Percentiles rank a stretch among this genome's conserved stretches.
These are phyloP conservation scores for Patella caerulea DNA, from an alignment of 2,888 invertebrate species.

Conservation along the genomic window DNA sequence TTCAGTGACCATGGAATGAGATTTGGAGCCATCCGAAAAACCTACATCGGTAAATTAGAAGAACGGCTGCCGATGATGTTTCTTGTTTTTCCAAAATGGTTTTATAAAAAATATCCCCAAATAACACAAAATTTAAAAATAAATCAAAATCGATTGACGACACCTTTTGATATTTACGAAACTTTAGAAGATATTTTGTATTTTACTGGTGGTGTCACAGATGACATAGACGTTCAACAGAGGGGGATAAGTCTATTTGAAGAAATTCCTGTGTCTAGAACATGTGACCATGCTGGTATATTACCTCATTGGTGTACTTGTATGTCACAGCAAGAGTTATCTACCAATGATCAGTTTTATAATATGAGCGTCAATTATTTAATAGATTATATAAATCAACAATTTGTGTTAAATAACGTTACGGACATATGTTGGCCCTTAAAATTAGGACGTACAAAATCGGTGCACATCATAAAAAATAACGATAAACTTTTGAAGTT, in stretches of 20 bases:
- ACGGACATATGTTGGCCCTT: conserved; percentile 2
- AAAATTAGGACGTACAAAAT: conserved; percentile 25
- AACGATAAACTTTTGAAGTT: too few species aligned
- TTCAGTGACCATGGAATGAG: conserved; percentile 92
- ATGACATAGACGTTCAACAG: conserved; percentile 75
- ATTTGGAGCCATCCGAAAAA: conserved; percentile 85
- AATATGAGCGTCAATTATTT: too few species aligned
- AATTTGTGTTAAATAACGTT: too few species aligned
- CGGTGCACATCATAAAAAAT: conserved; percentile 1
- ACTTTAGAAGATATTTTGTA: conserved; percentile 79
- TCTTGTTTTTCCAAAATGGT: conserved; percentile 81
- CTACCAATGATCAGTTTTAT: too few species aligned
- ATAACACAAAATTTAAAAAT: conserved; percentile 78
- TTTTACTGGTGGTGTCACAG: conserved; percentile 27
- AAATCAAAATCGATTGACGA: conserved; percentile 80
- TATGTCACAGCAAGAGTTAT: conserved; percentile 22
- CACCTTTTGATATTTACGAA: conserved; percentile 86
- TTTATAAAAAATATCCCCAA: conserved; percentile 77
- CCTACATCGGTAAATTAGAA: conserved; percentile 83
- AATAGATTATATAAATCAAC: too few species aligned
- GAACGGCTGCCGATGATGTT: conserved; percentile 87
- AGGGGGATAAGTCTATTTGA: conserved; percentile 56
- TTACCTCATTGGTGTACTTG: conserved; percentile 97
- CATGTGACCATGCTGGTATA: conserved; percentile 89
- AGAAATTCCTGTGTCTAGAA: conserved; percentile 78